These are phyloP conservation scores for Uloborus plumipes DNA, from an alignment of 2,888 invertebrate genomes.

Conservation along the genomic window DNA sequence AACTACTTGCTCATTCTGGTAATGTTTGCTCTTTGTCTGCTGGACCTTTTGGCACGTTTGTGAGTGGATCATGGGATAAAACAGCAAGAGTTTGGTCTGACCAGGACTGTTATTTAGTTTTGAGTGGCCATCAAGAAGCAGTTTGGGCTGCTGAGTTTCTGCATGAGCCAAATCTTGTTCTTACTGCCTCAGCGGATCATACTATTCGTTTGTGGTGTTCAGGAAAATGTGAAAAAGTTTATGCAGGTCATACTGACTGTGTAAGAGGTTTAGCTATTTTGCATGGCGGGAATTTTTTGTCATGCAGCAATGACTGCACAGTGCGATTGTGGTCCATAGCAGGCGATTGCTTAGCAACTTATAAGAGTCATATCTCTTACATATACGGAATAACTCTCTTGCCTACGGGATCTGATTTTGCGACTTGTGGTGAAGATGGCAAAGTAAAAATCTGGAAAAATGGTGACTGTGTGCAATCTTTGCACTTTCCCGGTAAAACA, in stretches of 20 bases:
- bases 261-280: constrained; percentile 84
- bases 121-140: constrained; percentile 78
- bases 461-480: constrained; percentile 75
- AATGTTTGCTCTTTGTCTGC: constrained; percentile 74
- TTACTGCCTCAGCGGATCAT: constrained; percentile 95
- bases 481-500: constrained; percentile 86
- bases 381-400: constrained; percentile 71
- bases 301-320: constrained; percentile 92
- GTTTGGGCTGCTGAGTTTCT: constrained; percentile 81
- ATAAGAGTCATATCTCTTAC: constrained; percentile 72
- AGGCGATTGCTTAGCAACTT: constrained; percentile 80
- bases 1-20: constrained; percentile 83
- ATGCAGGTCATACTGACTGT: constrained; percentile 86
- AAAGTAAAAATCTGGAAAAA: constrained; percentile 84
- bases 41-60: constrained; percentile 75
- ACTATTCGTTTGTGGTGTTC: constrained; percentile 86
- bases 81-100: constrained; percentile 87
- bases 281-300: constrained; percentile 82
- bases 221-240: constrained; percentile 78
- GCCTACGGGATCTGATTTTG: constrained; percentile 77
- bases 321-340: constrained; percentile 85
- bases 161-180: constrained; percentile 73
- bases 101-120: constrained; percentile 74
- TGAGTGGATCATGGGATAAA: constrained; percentile 94
- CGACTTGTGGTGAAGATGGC: constrained; percentile 90